Evolutionary conservation across 2,797 vertebrate species (phyloP).

Genomic region (Avahi laniger): DNA sequence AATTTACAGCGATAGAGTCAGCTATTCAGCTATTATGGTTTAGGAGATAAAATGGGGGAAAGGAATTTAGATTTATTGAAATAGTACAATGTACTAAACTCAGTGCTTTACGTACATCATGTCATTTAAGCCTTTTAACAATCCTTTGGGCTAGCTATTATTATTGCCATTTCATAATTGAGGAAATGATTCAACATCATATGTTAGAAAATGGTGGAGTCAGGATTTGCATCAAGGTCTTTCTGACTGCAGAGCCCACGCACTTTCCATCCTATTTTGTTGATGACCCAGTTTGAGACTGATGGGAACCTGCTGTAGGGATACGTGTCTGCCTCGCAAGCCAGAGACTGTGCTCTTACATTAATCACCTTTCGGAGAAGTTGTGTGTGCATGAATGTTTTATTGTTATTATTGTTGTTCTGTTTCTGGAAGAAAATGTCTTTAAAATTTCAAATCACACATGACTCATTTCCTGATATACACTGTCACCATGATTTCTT

Average conservation of each 20-base stretch:
- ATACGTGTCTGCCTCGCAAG: constrained; percentile 32
- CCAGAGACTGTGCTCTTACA: not conserved
- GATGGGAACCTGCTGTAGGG: not conserved
- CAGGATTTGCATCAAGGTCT: constrained; percentile 11
- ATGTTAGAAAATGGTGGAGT: constrained; percentile 8
- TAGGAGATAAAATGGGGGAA: not conserved
- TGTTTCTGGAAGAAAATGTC: constrained; percentile 19
- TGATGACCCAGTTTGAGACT: constrained; percentile 18
- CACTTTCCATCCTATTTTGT: not conserved
- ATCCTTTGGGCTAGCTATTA: not conserved
- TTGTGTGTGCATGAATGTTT: constrained; percentile 40
- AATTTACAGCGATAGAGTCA: constrained; percentile 7
- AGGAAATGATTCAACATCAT: not conserved
- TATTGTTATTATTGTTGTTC: constrained; percentile 50
- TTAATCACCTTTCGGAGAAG: constrained; percentile 42
- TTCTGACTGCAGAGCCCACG: not conserved
- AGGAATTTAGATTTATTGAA: constrained; percentile 10
- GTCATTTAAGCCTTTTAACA: constrained; percentile 31
- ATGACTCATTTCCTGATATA: constrained; percentile 59
- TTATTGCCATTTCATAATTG: not conserved
- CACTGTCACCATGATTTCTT: constrained; percentile 60
- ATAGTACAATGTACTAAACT: not conserved
- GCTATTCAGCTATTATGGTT: not conserved
- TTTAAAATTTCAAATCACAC: constrained; percentile 38
- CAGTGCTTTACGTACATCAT: not conserved